phyloP scores from a whole-genome alignment of 2,113 vertebrate species.

The Nycticryphes semicollaris region DNA sequence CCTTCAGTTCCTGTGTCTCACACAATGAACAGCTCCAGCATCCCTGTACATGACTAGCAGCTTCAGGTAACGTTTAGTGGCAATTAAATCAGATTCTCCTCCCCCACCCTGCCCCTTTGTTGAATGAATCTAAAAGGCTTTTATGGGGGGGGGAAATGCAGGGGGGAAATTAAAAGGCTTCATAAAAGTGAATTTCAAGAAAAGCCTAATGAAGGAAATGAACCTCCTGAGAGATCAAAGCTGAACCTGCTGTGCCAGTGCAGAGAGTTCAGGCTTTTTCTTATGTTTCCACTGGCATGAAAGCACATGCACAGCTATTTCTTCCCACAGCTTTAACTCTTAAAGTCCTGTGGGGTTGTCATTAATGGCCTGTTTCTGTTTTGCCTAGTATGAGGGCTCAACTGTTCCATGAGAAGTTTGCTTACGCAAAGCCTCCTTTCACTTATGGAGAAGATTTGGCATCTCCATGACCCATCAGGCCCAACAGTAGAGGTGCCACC shows the following conservation, averaged over 20 bases:
- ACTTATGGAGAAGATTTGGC: background rate
- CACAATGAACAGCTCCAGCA: background rate
- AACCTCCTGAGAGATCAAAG: conserved; percentile 71
- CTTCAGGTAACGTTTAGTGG: conserved; percentile 32
- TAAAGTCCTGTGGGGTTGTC: background rate
- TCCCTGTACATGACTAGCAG: background rate
- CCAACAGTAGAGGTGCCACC: background rate
- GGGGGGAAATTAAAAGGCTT: conserved; percentile 46
- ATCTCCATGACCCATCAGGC: background rate
- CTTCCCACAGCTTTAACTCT: conserved; percentile 42
- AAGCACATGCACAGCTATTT: conserved; percentile 42
- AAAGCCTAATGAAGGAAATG: conserved; percentile 63
- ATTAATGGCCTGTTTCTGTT: background rate
- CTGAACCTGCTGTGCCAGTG: conserved; percentile 58
- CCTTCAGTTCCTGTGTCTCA: background rate
- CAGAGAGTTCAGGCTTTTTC: conserved; percentile 36
- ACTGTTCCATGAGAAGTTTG: background rate
- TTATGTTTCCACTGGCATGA: conserved; percentile 54
- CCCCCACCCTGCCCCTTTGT: conserved; percentile 12
- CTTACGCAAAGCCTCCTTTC: background rate
- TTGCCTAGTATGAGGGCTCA: background rate
- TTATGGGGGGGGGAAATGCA: background rate
- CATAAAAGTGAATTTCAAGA: conserved; percentile 63
- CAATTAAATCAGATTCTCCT: conserved; percentile 34
- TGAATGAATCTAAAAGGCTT: conserved; percentile 21